Percentiles rank a stretch among this genome's conserved stretches.
These are phyloP conservation scores for Oncorhynchus keta DNA, from an alignment of 2,113 vertebrate species.

Conservation along the genomic window DNA sequence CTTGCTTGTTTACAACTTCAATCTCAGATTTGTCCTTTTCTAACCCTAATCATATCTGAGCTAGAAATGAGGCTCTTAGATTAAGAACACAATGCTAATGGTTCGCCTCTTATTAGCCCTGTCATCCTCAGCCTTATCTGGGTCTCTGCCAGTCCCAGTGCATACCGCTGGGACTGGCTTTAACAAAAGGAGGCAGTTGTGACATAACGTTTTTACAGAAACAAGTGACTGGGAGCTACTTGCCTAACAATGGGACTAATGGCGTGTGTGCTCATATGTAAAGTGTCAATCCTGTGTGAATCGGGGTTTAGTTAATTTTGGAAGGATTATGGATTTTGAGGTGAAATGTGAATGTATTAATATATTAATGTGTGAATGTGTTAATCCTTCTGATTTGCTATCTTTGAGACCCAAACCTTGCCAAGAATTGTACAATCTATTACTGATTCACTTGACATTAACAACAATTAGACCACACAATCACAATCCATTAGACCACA, in stretches of 20 bases:
- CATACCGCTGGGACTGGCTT: slow-evolving; percentile 17
- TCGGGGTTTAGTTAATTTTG: not conserved
- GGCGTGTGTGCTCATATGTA: not conserved
- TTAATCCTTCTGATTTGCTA: not conserved
- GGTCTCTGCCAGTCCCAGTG: not conserved
- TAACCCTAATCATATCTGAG: not conserved
- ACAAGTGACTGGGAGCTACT: slow-evolving; percentile 47
- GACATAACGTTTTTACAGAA: slow-evolving; percentile 54
- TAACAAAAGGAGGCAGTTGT: slow-evolving; percentile 49
- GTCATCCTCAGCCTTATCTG: not conserved
- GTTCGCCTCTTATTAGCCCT: slow-evolving; percentile 7
- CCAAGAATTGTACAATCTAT: not conserved
- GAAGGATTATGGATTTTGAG: not conserved
- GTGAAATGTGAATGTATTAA: not conserved
- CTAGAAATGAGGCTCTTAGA: not conserved
- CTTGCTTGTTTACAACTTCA: not conserved
- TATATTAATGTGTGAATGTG: too few relatives aligned
- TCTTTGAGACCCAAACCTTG: not conserved
- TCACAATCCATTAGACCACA: not conserved
- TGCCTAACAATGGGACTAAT: slow-evolving; percentile 47
- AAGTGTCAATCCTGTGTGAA: slow-evolving; percentile 1
- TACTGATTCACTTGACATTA: not conserved
- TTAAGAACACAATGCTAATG: not conserved
- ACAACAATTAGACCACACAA: not conserved
- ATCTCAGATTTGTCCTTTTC: not conserved